A percentile compares a stretch with the other conserved stretches of the same genome.
Conservation (phyloP, 2,888 invertebrate species). For the Silvanus unidentatus region DNA sequence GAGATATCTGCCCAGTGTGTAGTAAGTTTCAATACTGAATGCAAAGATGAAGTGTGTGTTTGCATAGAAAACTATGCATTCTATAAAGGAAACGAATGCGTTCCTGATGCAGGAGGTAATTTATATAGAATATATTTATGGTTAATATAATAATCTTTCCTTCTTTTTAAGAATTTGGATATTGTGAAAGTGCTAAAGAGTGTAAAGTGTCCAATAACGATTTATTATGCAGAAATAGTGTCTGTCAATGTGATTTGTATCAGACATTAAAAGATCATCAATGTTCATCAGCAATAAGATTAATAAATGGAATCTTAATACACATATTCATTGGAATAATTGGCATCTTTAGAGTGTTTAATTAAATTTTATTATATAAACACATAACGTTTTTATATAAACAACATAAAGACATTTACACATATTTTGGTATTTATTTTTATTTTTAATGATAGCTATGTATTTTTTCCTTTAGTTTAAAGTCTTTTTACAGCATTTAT, state of each 20-base stretch:
- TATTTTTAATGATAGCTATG: too few species aligned
- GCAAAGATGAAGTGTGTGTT: conserved; percentile 6
- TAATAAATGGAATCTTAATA: neutral
- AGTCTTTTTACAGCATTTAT: neutral
- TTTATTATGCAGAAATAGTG: conserved; percentile 3
- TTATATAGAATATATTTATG: neutral
- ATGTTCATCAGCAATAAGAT: neutral
- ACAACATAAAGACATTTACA: conserved; percentile 21
- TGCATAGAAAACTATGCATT: conserved; percentile 1
- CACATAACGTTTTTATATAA: conserved; percentile 16
- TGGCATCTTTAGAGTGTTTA: conserved; percentile 5
- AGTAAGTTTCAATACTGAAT: conserved; percentile 8
- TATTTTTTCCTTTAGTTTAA: neutral
- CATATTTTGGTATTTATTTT: conserved; percentile 10
- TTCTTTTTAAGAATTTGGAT: too few species aligned
- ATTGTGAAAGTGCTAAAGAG: neutral
- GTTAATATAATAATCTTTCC: too few species aligned
- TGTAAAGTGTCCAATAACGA: neutral
- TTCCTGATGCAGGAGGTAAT: neutral
- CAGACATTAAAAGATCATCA: neutral
- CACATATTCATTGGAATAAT: neutral
- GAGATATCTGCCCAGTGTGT: neutral
- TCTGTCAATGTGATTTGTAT: conserved; percentile 6
- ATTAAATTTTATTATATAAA: conserved; percentile 19
- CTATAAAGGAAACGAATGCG: neutral